These are phyloP conservation scores for Spisula subtruncata DNA, from an alignment of 2,888 invertebrate species.

Conservation along the genomic window DNA sequence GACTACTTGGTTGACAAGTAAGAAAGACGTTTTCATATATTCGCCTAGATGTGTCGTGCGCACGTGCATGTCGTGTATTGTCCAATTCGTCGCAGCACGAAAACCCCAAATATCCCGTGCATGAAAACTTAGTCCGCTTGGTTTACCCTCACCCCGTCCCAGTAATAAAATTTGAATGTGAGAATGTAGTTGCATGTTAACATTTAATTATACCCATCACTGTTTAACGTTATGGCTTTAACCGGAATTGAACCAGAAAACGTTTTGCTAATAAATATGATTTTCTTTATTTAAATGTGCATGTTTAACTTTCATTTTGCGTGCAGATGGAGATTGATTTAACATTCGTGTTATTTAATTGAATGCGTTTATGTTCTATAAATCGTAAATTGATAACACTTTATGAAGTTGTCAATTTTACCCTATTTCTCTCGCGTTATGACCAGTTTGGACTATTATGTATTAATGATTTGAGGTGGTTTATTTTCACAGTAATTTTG, in stretches of 20 bases:
- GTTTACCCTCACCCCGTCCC: neutral
- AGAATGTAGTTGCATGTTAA: neutral
- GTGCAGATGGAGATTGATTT: neutral
- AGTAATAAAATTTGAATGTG: neutral
- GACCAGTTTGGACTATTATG: neutral
- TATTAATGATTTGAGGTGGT: neutral
- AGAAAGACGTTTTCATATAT: constrained; percentile 73
- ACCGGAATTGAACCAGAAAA: too few species aligned
- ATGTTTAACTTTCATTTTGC: neutral
- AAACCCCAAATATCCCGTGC: neutral
- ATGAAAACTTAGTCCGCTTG: neutral
- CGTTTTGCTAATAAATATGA: too few species aligned
- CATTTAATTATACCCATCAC: too few species aligned
- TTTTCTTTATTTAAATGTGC: neutral
- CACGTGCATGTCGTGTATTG: constrained; percentile 17
- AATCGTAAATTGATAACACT: neutral
- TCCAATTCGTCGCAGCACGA: constrained; percentile 3
- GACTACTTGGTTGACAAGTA: constrained; percentile 85
- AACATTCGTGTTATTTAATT: neutral
- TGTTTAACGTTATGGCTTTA: too few species aligned
- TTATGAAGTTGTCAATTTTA: neutral
- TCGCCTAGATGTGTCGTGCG: constrained; percentile 51
- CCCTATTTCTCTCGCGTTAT: neutral
- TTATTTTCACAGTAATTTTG: neutral
- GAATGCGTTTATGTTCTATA: neutral